Conservation (phyloP, 2,113 vertebrate genomes). For the Tetrax tetrax region DNA sequence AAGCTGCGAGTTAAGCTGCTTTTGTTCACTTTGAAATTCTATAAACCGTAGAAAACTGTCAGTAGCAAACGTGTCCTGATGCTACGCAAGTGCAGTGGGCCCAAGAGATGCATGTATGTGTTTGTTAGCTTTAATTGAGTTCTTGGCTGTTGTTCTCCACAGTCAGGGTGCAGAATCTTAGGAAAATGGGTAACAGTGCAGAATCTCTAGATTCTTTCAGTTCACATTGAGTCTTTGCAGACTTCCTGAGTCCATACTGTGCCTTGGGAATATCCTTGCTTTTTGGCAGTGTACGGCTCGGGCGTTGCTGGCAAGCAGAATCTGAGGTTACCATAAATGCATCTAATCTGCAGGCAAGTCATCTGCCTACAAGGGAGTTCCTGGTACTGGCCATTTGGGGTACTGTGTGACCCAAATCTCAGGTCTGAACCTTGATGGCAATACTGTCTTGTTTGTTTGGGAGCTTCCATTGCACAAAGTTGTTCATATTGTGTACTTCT, state of each 20-base stretch:
- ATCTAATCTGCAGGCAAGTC: neutral
- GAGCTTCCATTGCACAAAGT: neutral
- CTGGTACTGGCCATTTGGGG: neutral
- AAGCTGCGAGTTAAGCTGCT: neutral
- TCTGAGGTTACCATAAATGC: neutral
- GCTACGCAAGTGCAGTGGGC: neutral
- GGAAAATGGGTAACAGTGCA: neutral
- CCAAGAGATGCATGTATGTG: neutral
- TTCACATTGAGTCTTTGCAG: neutral
- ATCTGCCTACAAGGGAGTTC: neutral
- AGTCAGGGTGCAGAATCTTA: neutral
- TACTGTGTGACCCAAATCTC: neutral
- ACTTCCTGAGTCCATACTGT: neutral
- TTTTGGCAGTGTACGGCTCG: neutral
- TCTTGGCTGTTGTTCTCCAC: neutral
- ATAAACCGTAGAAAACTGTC: neutral
- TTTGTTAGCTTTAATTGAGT: neutral
- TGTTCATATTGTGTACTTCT: neutral
- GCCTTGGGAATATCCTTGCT: neutral
- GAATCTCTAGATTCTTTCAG: accelerated
- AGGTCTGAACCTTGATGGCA: neutral
- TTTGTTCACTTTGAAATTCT: neutral
- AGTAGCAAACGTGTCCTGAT: neutral
- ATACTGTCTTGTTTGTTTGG: neutral
- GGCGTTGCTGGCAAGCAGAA: neutral